phyloP scores from a whole-genome alignment of 92 coral and sea anemone species.

The Zoanthus solanderi region DNA sequence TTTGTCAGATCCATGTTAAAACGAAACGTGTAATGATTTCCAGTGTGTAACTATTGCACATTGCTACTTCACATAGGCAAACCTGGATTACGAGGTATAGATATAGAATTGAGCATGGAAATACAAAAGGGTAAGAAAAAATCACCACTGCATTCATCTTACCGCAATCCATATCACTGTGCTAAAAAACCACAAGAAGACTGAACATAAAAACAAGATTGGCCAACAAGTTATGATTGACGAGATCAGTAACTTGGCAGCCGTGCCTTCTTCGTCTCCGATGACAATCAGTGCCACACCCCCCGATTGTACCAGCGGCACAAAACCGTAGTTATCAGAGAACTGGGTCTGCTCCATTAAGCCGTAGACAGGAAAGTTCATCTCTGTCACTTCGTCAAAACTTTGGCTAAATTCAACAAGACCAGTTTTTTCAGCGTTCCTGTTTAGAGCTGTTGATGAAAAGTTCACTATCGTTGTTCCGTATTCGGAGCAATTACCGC shows the following conservation, averaged over 20 bases:
- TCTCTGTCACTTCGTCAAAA: constrained; percentile 79
- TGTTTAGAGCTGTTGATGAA: constrained; percentile 40
- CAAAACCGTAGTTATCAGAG: constrained; percentile 80
- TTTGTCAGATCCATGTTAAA: too few relatives aligned
- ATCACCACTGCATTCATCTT: constrained; percentile 43
- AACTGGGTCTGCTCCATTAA: constrained; percentile 78
- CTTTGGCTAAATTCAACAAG: constrained; percentile 72
- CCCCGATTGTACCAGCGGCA: constrained; percentile 88
- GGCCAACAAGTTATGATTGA: constrained; percentile 91
- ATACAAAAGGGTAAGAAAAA: not conserved
- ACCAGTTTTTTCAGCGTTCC: constrained; percentile 72
- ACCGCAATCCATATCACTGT: constrained; percentile 89
- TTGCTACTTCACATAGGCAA: too few relatives aligned
- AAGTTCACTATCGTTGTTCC: constrained; percentile 67
- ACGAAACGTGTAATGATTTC: too few relatives aligned
- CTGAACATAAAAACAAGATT: constrained; percentile 72
- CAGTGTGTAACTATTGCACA: too few relatives aligned
- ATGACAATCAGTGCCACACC: constrained; percentile 89
- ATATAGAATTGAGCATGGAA: too few relatives aligned
- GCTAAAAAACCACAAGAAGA: constrained; percentile 84
- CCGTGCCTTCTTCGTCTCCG: constrained; percentile 88
- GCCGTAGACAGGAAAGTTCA: constrained; percentile 93
- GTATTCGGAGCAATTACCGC: constrained; percentile 80
- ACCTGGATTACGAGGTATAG: too few relatives aligned
- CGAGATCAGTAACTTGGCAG: constrained; percentile 72